phyloP scores from a whole-genome alignment of 2,797 vertebrate genomes.

The Otolemur crassicaudatus region DNA sequence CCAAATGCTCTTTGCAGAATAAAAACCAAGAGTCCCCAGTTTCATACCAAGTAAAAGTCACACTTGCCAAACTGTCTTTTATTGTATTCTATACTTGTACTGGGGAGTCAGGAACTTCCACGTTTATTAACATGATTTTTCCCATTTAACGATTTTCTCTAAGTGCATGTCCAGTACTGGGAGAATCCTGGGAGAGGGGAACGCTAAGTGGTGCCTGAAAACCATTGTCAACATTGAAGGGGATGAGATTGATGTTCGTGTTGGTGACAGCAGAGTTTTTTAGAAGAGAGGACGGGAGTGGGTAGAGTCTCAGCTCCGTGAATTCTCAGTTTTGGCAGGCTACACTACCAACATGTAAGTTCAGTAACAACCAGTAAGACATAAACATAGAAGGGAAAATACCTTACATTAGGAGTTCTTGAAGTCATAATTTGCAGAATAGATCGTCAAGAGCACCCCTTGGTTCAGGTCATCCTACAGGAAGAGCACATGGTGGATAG shows the following conservation, averaged over 20 bases:
- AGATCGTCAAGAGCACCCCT: neutral
- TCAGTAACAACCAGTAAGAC: neutral
- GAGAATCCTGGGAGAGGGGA: too few species aligned
- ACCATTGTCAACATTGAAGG: neutral
- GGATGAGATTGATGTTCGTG: neutral
- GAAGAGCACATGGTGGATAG: neutral
- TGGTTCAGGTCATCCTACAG: neutral
- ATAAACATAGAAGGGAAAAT: neutral
- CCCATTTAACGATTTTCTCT: neutral
- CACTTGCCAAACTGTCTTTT: neutral
- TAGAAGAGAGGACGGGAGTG: neutral
- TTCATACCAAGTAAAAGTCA: neutral
- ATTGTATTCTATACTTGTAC: neutral
- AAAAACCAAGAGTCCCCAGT: neutral
- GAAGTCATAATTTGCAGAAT: neutral
- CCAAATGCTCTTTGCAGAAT: neutral
- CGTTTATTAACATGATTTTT: neutral
- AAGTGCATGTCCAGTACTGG: neutral
- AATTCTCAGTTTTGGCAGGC: neutral
- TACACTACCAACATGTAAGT: neutral
- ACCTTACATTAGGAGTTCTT: neutral
- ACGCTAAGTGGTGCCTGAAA: neutral
- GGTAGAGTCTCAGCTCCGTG: neutral
- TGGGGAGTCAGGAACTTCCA: neutral
- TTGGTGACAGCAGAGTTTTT: neutral